Evolutionary conservation across 2,888 invertebrate genomes (phyloP).

Genomic region (Pollenia angustigena): DNA sequence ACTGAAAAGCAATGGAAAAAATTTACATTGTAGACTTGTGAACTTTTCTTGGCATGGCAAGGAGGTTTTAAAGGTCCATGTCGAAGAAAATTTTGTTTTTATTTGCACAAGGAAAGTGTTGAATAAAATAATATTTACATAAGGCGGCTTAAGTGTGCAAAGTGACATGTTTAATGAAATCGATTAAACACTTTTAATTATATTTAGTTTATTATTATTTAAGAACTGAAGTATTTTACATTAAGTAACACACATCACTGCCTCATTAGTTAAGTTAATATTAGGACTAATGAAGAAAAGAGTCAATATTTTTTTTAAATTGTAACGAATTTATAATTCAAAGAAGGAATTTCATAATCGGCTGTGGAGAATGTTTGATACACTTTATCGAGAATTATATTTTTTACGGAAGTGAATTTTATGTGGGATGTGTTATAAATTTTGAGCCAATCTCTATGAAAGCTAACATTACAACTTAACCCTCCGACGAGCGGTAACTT

Average conservation of each 20-base stretch:
- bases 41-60: not conserved
- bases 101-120: conserved; percentile 10
- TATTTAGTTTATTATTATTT: not conserved
- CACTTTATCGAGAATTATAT: no score
- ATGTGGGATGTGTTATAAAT: no score
- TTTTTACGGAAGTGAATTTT: no score
- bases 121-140: conserved; percentile 40
- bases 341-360: no score
- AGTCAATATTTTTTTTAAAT: no score
- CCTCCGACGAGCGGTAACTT: no score
- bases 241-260: conserved; percentile 1
- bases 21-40: not conserved
- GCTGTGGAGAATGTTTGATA: no score
- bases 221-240: not conserved
- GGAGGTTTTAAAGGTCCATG: not conserved
- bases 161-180: conserved; percentile 55
- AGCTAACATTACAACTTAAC: no score
- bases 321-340: no score
- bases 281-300: no score
- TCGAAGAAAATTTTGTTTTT: not conserved
- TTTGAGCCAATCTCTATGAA: no score
- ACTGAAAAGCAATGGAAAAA: not conserved
- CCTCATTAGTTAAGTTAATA: conserved; percentile 26
- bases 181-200: conserved; percentile 6
- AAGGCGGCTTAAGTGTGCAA: conserved; percentile 53